These are phyloP conservation scores for Sisor rabdophorus DNA, from an alignment of 2,113 vertebrate species.

Conservation along the genomic window DNA sequence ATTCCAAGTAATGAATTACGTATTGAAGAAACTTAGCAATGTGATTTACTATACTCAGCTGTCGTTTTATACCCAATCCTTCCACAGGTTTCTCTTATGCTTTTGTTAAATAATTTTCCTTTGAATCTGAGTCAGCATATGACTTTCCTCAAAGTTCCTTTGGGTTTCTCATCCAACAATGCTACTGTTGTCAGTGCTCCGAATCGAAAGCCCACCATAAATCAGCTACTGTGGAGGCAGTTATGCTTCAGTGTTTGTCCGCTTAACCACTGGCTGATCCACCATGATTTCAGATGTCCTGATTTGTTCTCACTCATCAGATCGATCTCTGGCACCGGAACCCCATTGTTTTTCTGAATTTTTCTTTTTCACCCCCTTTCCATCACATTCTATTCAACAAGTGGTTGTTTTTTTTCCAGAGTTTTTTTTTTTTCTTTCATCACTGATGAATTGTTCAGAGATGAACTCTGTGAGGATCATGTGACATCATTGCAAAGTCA, in stretches of 20 bases:
- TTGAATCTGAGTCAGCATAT: constrained; percentile 41
- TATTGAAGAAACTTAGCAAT: no score
- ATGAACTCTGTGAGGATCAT: constrained; percentile 28
- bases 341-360: constrained; percentile 18
- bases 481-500: constrained; percentile 20
- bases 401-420: constrained; percentile 3
- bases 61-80: background rate
- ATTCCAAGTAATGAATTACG: background rate
- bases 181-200: constrained; percentile 15
- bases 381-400: constrained; percentile 11
- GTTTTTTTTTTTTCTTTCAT: constrained; percentile 31
- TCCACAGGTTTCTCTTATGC: background rate
- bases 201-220: constrained; percentile 36
- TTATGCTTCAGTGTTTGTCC: constrained; percentile 43
- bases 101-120: background rate
- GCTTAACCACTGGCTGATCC: constrained; percentile 38
- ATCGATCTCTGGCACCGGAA: background rate
- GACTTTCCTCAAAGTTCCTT: constrained; percentile 24
- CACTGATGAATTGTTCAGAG: constrained; percentile 36
- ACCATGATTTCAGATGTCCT: constrained; percentile 55
- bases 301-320: constrained; percentile 24
- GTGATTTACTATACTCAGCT: background rate
- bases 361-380: background rate
- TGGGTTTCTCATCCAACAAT: constrained; percentile 11
- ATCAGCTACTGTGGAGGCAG: constrained; percentile 10